Evolutionary conservation across 2,888 invertebrate genomes (phyloP), one percentile per base, ranked within the genome.

Genomic region (Xestia c-nigrum): DNA sequence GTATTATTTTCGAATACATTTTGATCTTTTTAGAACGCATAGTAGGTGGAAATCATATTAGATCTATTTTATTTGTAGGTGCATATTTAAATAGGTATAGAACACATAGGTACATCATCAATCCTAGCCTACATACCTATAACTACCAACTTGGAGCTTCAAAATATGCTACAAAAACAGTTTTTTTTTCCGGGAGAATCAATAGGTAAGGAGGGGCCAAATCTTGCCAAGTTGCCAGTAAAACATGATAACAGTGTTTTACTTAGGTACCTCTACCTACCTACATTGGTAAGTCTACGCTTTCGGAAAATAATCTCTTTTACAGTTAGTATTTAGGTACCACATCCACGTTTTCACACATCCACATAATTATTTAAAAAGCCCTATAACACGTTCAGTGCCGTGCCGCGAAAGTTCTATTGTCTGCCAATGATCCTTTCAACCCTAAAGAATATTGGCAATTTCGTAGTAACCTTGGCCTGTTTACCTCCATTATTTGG

Each of bases 391-490:
- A 78, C n/a, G 65, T 64, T 70, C 85, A 87, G 95, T 94, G 84
- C 94, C 93, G 90, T 78, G 85, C 84, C 66, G 92, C 85, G 91
- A 82, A 68, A 71, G 84, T 87, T 74, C 93, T 90, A 94, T 95
- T 94, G 93, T 94, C 81, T 84, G 70, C 50, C 76, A 87, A 77
- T 87, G 84, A 76, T 84, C 78, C 76, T 84, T 87, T 88, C 71
- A 88, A 77, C 40, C 61, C 70, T 71, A 78, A 86, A 82, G 76
- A 83, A 89, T 90, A 73, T 72, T 81, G 63, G 77, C 76, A 21
- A 59, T 89, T 89, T 85, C 85, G 67, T 86, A 85, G 87, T 88
- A 90, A 77, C 94, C 94, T 94, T 94, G 94, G 90, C 94, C 91
- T 83, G 88, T 86, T 91, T 92, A 80, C 65, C 31, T 21, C 74